Percentiles rank a stretch among this genome's conserved stretches.
Evolutionary conservation across 2,113 vertebrate genomes (phyloP).

Genomic region (Girardinichthys multiradiatus): DNA sequence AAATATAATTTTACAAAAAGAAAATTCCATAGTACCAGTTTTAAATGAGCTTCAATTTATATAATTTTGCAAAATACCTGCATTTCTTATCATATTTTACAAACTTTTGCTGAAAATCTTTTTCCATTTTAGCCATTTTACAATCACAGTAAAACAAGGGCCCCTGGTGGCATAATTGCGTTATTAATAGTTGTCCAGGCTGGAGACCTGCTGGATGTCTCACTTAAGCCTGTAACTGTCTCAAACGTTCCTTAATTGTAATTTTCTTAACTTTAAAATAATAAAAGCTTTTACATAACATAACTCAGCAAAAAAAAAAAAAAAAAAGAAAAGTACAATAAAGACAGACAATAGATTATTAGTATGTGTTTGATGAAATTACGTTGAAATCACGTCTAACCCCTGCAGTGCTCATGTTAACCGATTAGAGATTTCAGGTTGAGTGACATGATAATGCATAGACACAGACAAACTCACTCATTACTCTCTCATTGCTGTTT

Average conservation of each 20-base stretch:
- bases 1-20: background rate
- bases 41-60: background rate
- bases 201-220: conserved; percentile 19
- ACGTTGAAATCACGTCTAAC: background rate
- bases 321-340: too few relatives aligned
- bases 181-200: conserved; percentile 51
- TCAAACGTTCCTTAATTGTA: background rate
- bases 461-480: background rate
- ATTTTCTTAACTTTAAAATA: background rate
- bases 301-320: background rate
- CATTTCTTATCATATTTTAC: background rate
- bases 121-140: conserved; percentile 5
- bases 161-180: conserved; percentile 41
- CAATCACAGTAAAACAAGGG: conserved; percentile 40
- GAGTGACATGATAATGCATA: background rate
- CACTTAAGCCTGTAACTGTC: conserved; percentile 7
- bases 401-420: background rate
- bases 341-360: background rate
- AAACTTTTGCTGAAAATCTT: background rate
- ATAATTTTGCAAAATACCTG: background rate
- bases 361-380: background rate
- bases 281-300: background rate
- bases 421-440: too few relatives aligned
- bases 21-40: background rate
- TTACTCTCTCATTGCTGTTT: background rate